Base-by-base conservation (phyloP, 2,888 invertebrate species). In the Drosophila gaucha region DNA sequence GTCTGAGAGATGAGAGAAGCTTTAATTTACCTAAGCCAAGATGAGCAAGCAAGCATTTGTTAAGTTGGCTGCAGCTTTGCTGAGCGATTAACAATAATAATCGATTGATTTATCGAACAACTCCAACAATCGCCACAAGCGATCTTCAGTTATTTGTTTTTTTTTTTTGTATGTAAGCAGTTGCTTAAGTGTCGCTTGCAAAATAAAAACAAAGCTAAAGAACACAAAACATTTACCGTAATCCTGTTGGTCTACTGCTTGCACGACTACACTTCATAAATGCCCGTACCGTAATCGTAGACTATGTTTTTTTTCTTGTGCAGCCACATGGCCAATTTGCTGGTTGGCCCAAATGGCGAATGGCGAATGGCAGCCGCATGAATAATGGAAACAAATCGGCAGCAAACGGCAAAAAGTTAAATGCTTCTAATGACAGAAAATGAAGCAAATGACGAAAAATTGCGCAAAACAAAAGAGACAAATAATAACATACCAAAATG, bases 361-460 rank as follows among this genome's bases (percentile, higher is more conserved):
- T 38, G 39, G 39, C n/a, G 38, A 38, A 6, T 63, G 67, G 59
- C 52, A 52, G 51, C 30, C 60, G 51, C 68, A 75, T 82, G 80
- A 82, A 82, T 82, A 82, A 88, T 82, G 84, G 54, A 82, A 64
- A 84, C 67, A 80, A 89, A 83, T 82, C 86, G 83, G 64, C 82
- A 80, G 46, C 46, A 46, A 46, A 46, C 46, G 46, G 31, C 46
- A 84, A 82, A 78, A 87, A 89, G 84, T 89, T 84, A 89, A 84
- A 87, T 87, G 79, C 84, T 87, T 89, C 88, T 89, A 84, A 84
- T 89, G 83, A 71, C 86, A 80, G 55, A 82, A 89, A 84, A 87
- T 89, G 86, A 82, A 68, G 71, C 69, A 87, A 84, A 85, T 87
- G 78, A 78, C 89, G 88, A 80, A 84, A 78, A 88, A 87, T 75